Conservation (phyloP, 2,797 vertebrate genomes). For the Etheostoma nigrum region DNA sequence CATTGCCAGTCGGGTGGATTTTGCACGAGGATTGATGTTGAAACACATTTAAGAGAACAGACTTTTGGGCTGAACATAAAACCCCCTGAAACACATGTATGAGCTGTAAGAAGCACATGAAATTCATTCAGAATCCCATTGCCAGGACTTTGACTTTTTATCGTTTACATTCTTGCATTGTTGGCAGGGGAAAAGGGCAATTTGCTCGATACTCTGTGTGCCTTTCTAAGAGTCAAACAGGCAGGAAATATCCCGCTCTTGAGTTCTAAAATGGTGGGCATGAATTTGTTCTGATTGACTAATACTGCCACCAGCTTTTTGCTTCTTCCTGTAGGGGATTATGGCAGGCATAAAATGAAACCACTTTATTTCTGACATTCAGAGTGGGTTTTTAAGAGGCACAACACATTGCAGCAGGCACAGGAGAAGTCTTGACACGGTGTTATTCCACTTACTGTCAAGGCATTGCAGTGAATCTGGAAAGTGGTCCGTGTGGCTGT, state of each 20-base stretch:
- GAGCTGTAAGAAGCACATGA: slow-evolving; percentile 59
- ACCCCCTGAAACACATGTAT: slow-evolving; percentile 61
- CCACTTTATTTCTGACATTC: slow-evolving; percentile 65
- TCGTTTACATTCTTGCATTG: slow-evolving; percentile 43
- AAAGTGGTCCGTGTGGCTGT: slow-evolving; percentile 34
- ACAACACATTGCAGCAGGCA: slow-evolving; percentile 25
- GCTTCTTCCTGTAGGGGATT: slow-evolving; percentile 66
- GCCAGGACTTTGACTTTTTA: slow-evolving; percentile 35
- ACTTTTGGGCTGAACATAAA: slow-evolving; percentile 69
- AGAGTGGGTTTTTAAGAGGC: slow-evolving; percentile 37
- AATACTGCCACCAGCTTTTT: slow-evolving; percentile 53
- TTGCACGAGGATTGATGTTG: slow-evolving; percentile 68
- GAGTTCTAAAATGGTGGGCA: slow-evolving; percentile 53
- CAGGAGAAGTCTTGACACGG: slow-evolving; percentile 38
- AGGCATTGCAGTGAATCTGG: slow-evolving; percentile 42
- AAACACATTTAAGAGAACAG: slow-evolving; percentile 73
- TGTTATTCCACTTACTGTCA: slow-evolving; percentile 52
- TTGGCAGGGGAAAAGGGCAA: slow-evolving; percentile 45
- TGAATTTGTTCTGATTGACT: slow-evolving; percentile 69
- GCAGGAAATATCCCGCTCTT: slow-evolving; percentile 60
- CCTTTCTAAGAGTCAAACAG: slow-evolving; percentile 51
- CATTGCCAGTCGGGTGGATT: slow-evolving; percentile 71
- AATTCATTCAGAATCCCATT: slow-evolving; percentile 67
- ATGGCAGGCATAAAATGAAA: slow-evolving; percentile 64
- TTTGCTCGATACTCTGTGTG: slow-evolving; percentile 50